phyloP scores from a whole-genome alignment of 2,888 invertebrate genomes.

The Helobdella robusta region DNA sequence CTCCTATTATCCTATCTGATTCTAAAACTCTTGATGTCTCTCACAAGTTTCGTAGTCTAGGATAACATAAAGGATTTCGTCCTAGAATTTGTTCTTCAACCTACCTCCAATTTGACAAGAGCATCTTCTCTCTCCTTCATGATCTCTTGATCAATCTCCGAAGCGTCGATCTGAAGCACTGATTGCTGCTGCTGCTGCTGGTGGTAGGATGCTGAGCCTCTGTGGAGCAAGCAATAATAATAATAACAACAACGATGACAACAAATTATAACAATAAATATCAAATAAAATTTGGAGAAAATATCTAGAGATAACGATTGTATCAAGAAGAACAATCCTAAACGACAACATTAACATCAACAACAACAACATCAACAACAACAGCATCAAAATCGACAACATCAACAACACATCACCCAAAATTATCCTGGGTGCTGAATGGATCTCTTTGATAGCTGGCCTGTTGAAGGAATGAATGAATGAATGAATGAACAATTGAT shows the following conservation, averaged over 20 bases:
- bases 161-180: slow-evolving; percentile 20
- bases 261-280: neutral
- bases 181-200: slow-evolving; percentile 10
- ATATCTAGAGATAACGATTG: neutral
- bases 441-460: too few species aligned
- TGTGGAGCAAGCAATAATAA: neutral
- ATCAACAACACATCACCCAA: too few species aligned
- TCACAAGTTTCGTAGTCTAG: too few species aligned
- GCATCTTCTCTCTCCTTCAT: slow-evolving; percentile 80
- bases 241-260: neutral
- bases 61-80: neutral
- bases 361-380: too few species aligned
- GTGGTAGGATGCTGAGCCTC: neutral
- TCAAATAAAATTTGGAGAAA: neutral
- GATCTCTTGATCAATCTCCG: slow-evolving; percentile 68
- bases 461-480: too few species aligned
- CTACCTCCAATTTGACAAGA: slow-evolving; percentile 82
- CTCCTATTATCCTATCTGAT: too few species aligned
- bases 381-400: too few species aligned
- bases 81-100: too few species aligned
- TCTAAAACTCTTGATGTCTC: too few species aligned
- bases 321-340: neutral
- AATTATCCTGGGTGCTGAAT: too few species aligned
- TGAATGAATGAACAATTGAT: too few species aligned
- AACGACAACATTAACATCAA: slow-evolving; percentile 31